Base-by-base conservation (phyloP, 2,888 invertebrate genomes). In the Serripes groenlandicus region DNA sequence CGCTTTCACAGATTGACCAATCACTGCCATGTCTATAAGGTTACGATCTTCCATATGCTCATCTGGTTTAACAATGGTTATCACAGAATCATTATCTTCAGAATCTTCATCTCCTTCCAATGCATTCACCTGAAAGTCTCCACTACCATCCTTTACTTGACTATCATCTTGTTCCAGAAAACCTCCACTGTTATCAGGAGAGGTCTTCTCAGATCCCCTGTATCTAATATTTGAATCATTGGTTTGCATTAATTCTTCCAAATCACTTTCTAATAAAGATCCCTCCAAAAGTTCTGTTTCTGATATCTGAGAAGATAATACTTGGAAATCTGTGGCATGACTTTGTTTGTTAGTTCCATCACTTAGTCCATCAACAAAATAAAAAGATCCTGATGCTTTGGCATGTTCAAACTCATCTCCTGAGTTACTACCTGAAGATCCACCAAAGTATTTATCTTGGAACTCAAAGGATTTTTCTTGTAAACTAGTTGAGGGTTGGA, bases 1-100 rank as follows among this genome's bases (percentile, higher is more conserved):
- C 54, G 92, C 92, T 78, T 91, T 92, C 30, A 94, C 86, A 56
- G 91, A 91, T 60, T 90, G 90, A 68, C 91, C 87, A 42, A 92
- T 75, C 21, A 91, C 91, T 75, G 78, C 72, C 15, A 91, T 69
- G 3, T 89, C 85, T 18, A 86, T 87, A 37, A 88, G 89, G 56
- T 83, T 58, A n/a, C 11, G 54, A 15, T 30, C 15, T 18, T 54
- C 0, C 35, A 30, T 70, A n/a, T 49, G 28, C 4, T 23, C 58
- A 35, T 86, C 85, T 49, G 89, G 90, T 60, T 90, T 89, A 7
- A 87, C 83, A 15, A 91, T 91, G 42, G 92, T 92, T 18, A 91
- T 87, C 30, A 92, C 89, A 52, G 91, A 91, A 74, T 91, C 91
- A 76, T 92, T 87, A 70, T 90, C 90, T 34, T 80, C 87, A 69